phyloP scores from a whole-genome alignment of 2,888 invertebrate genomes.

The Scaptomyza reducta region DNA sequence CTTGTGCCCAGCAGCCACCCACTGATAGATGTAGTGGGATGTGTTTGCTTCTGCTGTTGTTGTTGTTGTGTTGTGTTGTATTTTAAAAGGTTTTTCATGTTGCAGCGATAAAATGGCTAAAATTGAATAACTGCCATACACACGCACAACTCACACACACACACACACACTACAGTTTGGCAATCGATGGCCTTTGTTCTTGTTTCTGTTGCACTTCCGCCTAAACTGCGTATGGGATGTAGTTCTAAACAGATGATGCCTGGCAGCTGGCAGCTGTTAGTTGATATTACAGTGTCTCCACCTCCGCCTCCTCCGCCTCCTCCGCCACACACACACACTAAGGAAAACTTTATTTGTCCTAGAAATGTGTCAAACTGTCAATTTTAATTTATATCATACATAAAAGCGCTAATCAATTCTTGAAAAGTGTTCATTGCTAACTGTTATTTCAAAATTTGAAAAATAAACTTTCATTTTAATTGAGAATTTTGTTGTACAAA shows the following conservation, averaged over 20 bases:
- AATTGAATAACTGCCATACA: constrained; percentile 69
- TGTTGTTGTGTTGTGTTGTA: constrained; percentile 46
- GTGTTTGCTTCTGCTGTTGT: constrained; percentile 16
- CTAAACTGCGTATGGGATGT: constrained; percentile 27
- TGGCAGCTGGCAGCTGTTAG: constrained; percentile 1
- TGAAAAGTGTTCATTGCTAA: too few species aligned
- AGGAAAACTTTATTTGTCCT: not conserved
- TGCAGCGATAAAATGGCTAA: constrained; percentile 69
- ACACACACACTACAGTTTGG: constrained; percentile 31
- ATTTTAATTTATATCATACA: too few species aligned
- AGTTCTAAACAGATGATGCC: constrained; percentile 16
- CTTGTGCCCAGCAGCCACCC: constrained; percentile 49
- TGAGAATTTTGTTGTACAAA: too few species aligned
- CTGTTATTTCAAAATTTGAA: too few species aligned
- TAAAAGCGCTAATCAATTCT: too few species aligned
- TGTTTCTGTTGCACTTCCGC: constrained; percentile 41
- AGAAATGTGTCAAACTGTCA: not conserved
- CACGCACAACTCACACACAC: constrained; percentile 12
- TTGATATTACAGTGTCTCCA: not conserved
- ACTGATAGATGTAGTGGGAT: constrained; percentile 16
- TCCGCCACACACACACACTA: constrained; percentile 8
- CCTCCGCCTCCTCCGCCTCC: not conserved
- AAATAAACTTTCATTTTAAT: too few species aligned
- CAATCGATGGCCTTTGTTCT: constrained; percentile 46
- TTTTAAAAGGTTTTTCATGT: constrained; percentile 76